Percentiles rank a stretch among this genome's conserved stretches.
Conservation (phyloP, 2,113 vertebrate species). For the Oophaga pumilio region DNA sequence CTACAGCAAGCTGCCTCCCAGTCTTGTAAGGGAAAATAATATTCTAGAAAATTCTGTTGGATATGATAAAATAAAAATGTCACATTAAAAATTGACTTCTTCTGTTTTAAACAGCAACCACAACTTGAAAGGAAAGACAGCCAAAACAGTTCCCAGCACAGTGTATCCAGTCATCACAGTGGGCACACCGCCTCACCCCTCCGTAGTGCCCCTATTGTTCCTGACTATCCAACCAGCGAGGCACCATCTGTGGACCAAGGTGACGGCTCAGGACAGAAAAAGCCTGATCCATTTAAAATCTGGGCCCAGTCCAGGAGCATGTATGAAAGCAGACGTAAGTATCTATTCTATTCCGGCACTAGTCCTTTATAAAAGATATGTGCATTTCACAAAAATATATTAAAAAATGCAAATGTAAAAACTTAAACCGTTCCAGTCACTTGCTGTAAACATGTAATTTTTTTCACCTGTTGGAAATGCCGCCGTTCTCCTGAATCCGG, state of each 20-base stretch:
- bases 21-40: background rate
- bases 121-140: slow-evolving; percentile 95
- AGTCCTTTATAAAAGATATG: background rate
- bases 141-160: slow-evolving; percentile 95
- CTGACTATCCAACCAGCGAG: slow-evolving; percentile 71
- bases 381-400: background rate
- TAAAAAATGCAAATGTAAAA: background rate
- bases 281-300: slow-evolving; percentile 99
- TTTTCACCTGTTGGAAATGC: too few species aligned
- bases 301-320: slow-evolving; percentile 99
- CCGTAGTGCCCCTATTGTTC: slow-evolving; percentile 80
- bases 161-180: slow-evolving; percentile 92
- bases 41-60: too few species aligned
- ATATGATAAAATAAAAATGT: slow-evolving; percentile 52
- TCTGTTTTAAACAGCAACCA: slow-evolving; percentile 78
- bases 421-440: background rate
- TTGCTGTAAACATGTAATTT: too few species aligned
- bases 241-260: slow-evolving; percentile 76
- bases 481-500: too few species aligned
- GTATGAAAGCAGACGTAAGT: slow-evolving; percentile 99
- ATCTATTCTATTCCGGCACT: slow-evolving; percentile 59
- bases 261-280: slow-evolving; percentile 89
- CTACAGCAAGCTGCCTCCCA: background rate
- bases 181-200: slow-evolving; percentile 86
- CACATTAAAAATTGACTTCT: slow-evolving; percentile 61